Conservation (phyloP, 2,113 vertebrate genomes). For the Lutjanus erythropterus region DNA sequence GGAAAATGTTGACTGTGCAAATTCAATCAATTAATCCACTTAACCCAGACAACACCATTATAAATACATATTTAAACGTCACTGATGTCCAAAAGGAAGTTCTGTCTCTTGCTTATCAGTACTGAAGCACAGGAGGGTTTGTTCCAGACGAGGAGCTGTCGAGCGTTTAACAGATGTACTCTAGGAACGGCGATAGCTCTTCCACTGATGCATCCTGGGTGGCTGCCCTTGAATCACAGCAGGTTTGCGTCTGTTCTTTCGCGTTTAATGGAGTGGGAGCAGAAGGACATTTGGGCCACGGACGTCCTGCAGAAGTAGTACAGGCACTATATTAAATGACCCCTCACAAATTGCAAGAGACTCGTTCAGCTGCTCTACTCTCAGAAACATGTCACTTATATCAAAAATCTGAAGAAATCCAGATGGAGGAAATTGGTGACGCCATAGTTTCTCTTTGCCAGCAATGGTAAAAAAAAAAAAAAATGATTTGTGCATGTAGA, state of each 20-base stretch:
- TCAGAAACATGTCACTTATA: no score
- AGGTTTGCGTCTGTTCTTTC: slow-evolving; percentile 4
- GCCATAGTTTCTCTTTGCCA: no score
- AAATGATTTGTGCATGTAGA: no score
- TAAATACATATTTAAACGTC: slow-evolving; percentile 27
- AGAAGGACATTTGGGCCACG: slow-evolving; percentile 11
- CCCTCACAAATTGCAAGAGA: no score
- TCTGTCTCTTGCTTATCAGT: background rate
- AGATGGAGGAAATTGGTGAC: no score
- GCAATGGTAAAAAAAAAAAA: no score
- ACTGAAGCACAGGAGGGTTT: background rate
- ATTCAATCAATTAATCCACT: slow-evolving; percentile 1
- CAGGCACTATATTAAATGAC: no score
- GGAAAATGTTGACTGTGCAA: background rate
- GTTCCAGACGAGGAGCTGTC: background rate
- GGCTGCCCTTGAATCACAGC: slow-evolving; percentile 34
- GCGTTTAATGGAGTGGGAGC: slow-evolving; percentile 5
- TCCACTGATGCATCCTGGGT: slow-evolving; percentile 20
- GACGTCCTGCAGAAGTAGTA: slow-evolving; percentile 15
- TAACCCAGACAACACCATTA: background rate
- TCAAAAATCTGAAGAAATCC: no score
- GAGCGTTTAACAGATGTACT: slow-evolving; percentile 14
- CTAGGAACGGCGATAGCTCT: background rate
- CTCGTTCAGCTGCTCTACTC: no score
- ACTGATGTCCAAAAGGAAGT: background rate